Base-by-base conservation (phyloP, 1,140 invertebrate genomes). In the Argopecten irradians region DNA sequence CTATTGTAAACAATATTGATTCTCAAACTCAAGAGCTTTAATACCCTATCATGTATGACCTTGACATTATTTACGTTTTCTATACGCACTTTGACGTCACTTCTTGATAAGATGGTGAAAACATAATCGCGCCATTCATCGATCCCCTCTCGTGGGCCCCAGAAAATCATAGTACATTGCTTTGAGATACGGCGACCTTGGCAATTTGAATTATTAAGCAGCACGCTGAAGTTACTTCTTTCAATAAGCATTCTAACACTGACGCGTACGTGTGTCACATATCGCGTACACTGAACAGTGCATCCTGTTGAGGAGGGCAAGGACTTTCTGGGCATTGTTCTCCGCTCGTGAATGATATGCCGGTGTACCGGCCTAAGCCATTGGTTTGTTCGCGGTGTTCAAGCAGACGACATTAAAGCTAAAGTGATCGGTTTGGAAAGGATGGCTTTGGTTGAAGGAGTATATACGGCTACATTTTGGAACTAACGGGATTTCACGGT, bases 161-260 rank as follows among this genome's bases (percentile, higher is more conserved):
- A 3, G 13, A 16, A 5, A 71, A 71, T 71, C 55, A n/a, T 19
- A 55, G 3, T 19, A 13, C 14, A 2, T 19, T 13, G 8, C 16
- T 71, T 28, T 28, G 55, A n/a, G 55, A 71, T 71, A 71, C 28
- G n/a, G 22, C 55, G 55, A 28, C 55, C 55, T 71, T 71, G 55
- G 28, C 55, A 71, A 71, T 71, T 71, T 71, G 55, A 71, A 71
- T 71, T 71, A 28, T 71, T 71, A 71, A n/a, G 55, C 55, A 71
- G 55, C 5, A 3, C 55, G 28, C 55, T 28, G 55, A 71, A 11
- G n/a, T 71, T 71, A 71, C n/a, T n/a, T 5, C 8, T 71, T 71
- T n/a, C 55, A 28, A 71, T 71, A 28, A 28, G 5, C n/a, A n/a
- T n/a, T n/a, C n/a, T n/a, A 71, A 28, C 55, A 5, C n/a, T 71